Evolutionary conservation across 2,797 vertebrate species (phyloP), one percentile per base, ranked within the genome.

Genomic region (Ciconia nigra): DNA sequence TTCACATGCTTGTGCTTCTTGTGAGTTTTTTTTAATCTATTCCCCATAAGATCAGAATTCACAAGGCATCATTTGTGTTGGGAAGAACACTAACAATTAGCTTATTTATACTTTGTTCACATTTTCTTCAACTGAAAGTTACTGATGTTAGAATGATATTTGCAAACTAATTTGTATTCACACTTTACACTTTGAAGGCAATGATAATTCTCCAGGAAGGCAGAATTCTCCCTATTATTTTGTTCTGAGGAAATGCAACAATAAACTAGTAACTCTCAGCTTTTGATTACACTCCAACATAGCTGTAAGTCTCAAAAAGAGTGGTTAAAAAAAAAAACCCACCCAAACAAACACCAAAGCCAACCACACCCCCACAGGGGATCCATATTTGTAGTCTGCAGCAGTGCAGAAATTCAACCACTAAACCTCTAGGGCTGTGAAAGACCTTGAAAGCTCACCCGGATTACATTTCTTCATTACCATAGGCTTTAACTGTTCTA

Each of bases 81-180:
- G 51, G 46, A 95, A 72, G 35, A 88, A 54, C 0, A 0, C 24
- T 55, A 83, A 93, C 59, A 80, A 90, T 81, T 73, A 88, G 7
- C 37, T 74, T 88, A 77, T 86, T 91, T 88, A 81, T 78, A 85
- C 61, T 91, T 88, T 11, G n/a, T 31, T 83, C 37, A 2, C n/a
- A 35, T 81, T 93, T 92, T 46, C 51, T 58, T 51, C 49, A 88
- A 11, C 22, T 55, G 57, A 90, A 94, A 92, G 83, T 87, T 87
- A 94, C 33, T 39, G 67, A 83, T 44, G 28, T 47, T 88, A 33
- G 11, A 83, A 89, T 20, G 46, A n/a, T 76, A 61, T 82, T 94
- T 87, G 42, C 82, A 91, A 87, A 39, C 67, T 85, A 71, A 93
- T 97, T 96, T 96, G 89, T 76, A 90, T 94, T 94, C 72, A 65